Percentiles rank a stretch among this genome's conserved stretches.
Evolutionary conservation across 2,797 vertebrate species (phyloP).

Genomic region (Chromis chromis): DNA sequence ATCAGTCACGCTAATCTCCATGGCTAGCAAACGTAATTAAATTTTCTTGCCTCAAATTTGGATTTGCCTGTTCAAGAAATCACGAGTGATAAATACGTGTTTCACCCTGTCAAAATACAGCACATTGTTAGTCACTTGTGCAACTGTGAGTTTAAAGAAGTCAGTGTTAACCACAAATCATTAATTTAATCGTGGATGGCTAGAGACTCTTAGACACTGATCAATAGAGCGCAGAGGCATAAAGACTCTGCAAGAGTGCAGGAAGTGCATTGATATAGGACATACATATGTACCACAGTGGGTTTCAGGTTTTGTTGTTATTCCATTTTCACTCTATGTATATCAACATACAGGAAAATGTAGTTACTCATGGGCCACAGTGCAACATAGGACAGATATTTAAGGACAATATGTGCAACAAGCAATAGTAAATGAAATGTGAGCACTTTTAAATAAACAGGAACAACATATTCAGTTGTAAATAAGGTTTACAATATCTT

Average conservation of each 20-base stretch:
- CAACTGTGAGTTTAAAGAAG: constrained; percentile 2
- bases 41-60: constrained; percentile 58
- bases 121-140: background rate
- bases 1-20: constrained; percentile 62
- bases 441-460: too few relatives aligned
- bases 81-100: background rate
- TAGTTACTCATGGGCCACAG: background rate
- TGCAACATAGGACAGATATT: background rate
- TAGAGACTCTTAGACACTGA: background rate
- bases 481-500: too few relatives aligned
- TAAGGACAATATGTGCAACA: background rate
- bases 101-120: constrained; percentile 11
- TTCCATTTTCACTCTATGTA: too few relatives aligned
- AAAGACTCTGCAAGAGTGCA: background rate
- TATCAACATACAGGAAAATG: too few relatives aligned
- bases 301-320: too few relatives aligned
- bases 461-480: too few relatives aligned
- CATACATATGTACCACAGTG: background rate
- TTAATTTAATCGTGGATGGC: background rate
- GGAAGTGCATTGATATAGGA: background rate
- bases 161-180: constrained; percentile 3
- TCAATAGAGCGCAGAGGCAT: background rate
- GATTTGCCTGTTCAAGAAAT: constrained; percentile 33
- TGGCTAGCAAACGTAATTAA: constrained; percentile 52
- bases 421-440: too few relatives aligned